Evolutionary conservation across 2,113 vertebrate genomes (phyloP).

Genomic region (Chunga burmeisteri): DNA sequence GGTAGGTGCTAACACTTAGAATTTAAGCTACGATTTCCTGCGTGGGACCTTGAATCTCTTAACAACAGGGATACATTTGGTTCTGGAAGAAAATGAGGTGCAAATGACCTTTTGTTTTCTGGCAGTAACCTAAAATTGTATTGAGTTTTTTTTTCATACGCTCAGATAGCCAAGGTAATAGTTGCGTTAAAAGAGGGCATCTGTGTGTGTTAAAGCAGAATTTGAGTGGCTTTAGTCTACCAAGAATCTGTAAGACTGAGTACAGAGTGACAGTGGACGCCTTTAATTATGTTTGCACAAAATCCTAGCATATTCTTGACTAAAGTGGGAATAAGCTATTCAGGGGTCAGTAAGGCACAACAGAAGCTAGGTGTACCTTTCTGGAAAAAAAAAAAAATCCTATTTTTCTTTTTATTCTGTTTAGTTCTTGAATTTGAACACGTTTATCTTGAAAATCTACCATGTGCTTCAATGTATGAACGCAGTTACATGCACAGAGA

Average conservation of each 20-base stretch:
- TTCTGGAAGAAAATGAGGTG: neutral
- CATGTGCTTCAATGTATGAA: slow-evolving; percentile 94
- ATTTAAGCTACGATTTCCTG: neutral
- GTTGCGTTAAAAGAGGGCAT: neutral
- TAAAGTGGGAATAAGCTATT: neutral
- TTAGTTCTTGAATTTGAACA: slow-evolving; percentile 90
- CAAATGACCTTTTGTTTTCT: neutral
- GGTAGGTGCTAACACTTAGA: neutral
- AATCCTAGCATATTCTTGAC: neutral
- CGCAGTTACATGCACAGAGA: slow-evolving; percentile 99
- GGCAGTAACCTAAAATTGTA: neutral
- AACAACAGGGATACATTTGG: fast-evolving
- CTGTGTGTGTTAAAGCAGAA: neutral
- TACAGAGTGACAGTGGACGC: neutral
- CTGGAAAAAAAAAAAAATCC: neutral
- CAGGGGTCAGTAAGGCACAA: neutral
- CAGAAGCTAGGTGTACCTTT: neutral
- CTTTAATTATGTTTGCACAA: neutral
- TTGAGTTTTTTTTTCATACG: neutral
- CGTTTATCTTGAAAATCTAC: slow-evolving; percentile 93
- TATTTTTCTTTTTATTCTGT: neutral
- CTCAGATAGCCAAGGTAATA: neutral
- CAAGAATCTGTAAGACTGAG: neutral
- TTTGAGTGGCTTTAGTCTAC: neutral
- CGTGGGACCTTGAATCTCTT: fast-evolving